Base-by-base conservation (phyloP, 2,888 invertebrate species). In the Drosophila parthenogenetica region DNA sequence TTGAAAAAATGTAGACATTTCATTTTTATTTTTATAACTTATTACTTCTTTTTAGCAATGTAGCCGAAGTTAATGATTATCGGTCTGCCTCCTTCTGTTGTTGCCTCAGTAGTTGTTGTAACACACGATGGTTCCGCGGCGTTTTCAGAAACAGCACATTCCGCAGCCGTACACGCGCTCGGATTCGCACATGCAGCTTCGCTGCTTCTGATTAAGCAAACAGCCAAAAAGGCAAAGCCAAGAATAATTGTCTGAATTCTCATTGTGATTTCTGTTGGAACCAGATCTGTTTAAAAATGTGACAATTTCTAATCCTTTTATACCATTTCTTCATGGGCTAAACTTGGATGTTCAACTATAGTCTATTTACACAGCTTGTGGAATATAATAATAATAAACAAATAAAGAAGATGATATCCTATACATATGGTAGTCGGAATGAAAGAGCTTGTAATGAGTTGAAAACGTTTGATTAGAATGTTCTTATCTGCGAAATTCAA, bases 261-360 rank as follows among this genome's bases (percentile, higher is more conserved):
- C 59, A 59, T 59, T n/a, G n/a, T n/a, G n/a, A 3, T 39, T 48
- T 46, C n/a, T 51, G 5, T 8, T 29, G 8, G 0, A 51, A n/a
- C n/a, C n/a, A n/a, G n/a, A n/a, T n/a, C n/a, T n/a, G 25, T 40
- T 7, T 14, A 22, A 40, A n/a, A n/a, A 40, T 39, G 4, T 19
- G 22, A 25, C n/a, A n/a, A 32, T 8, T n/a, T 45, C 8, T 1
- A 39, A 16, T 25, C 13, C 25, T 37, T 58, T 48, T 58, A 58
- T 58, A 59, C 43, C 40, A 29, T 29, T 49, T 19, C n/a, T n/a
- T n/a, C n/a, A n/a, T n/a, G 22, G 22, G 5, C 22, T 22, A 22
- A 22, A 22, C 22, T 22, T 22, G 1, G 22, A 5, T 5, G 5
- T 22, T 22, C 1, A 22, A 22, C 22, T 22, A 5, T 3, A 5